Base-by-base conservation (phyloP, 2,888 invertebrate genomes). In the Platycheirus albimanus region DNA sequence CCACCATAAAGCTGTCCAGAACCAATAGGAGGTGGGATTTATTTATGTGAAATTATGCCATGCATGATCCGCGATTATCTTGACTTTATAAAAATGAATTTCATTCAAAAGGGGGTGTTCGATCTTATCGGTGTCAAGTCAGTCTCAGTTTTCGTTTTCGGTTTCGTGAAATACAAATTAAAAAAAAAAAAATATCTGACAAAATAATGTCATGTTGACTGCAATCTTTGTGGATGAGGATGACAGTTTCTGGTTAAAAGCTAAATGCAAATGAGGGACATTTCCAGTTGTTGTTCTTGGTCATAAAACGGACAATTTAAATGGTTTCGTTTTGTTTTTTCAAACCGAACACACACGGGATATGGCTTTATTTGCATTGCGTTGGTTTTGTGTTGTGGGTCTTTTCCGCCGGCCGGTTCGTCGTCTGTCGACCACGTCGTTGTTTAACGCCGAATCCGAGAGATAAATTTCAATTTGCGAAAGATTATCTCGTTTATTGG, bases 401-500 rank as follows among this genome's bases (percentile, higher is more conserved):
- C n/a, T n/a, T n/a, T n/a, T n/a, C n/a, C n/a, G n/a, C n/a, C n/a
- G n/a, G n/a, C n/a, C n/a, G n/a, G n/a, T n/a, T n/a, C n/a, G n/a
- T n/a, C n/a, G n/a, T n/a, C n/a, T n/a, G n/a, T n/a, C n/a, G n/a
- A n/a, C n/a, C n/a, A n/a, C 8, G 38, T 56, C 24, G 43, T 61
- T 45, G 61, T 45, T 45, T 33, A 43, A 45, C n/a, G n/a, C 41
- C 15, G 24, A 43, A 30, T 28, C 15, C 41, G 8, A 15, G 72
- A 78, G 72, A 83, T 83, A 83, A 83, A 83, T 78, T 83, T 78
- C 83, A 83, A 83, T 83, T 83, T 83, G 64, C 78, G 36, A 72
- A 72, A 74, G 83, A 83, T 83, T 83, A 83, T 78, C 78, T 78
- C 58, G 36, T 78, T 78, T 83, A 72, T 72, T 58, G 61, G 81